Evolutionary conservation across 2,888 invertebrate genomes (phyloP).

Genomic region (Drosophila siamana): DNA sequence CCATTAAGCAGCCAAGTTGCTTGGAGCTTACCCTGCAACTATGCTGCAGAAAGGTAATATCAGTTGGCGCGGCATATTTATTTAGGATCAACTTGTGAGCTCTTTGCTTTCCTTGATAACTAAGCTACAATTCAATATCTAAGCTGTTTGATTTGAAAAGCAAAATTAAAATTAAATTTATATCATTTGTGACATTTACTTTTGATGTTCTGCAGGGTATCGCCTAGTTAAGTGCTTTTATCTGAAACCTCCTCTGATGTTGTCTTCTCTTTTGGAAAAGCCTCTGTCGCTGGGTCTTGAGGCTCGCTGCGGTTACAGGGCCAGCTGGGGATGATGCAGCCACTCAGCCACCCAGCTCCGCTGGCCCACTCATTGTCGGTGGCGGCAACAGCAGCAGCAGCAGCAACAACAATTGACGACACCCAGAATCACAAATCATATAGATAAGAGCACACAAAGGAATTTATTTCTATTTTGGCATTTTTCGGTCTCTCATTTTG

Average conservation of each 20-base stretch:
- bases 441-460: conserved; percentile 85
- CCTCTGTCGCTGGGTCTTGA: conserved; percentile 13
- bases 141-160: too few species aligned
- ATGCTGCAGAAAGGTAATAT: not conserved
- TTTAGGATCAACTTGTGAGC: too few species aligned
- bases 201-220: conserved; percentile 3
- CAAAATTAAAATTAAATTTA: too few species aligned
- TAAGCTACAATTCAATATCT: too few species aligned
- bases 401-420: conserved; percentile 71
- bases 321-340: conserved; percentile 42
- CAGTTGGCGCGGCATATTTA: not conserved
- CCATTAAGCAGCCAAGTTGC: conserved; percentile 51
- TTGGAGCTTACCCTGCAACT: conserved; percentile 18
- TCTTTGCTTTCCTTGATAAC: too few species aligned
- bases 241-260: not conserved
- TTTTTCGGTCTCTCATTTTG: conserved; percentile 66
- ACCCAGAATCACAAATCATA: conserved; percentile 85
- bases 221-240: not conserved
- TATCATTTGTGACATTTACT: too few species aligned
- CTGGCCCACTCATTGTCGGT: conserved; percentile 77
- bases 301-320: conserved; percentile 38
- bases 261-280: not conserved
- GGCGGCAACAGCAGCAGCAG: conserved; percentile 36
- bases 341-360: conserved; percentile 40
- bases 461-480: conserved; percentile 83